These are phyloP conservation scores for Macrosteles quadrilineatus DNA, from an alignment of 1,140 invertebrate genomes.

Conservation along the genomic window DNA sequence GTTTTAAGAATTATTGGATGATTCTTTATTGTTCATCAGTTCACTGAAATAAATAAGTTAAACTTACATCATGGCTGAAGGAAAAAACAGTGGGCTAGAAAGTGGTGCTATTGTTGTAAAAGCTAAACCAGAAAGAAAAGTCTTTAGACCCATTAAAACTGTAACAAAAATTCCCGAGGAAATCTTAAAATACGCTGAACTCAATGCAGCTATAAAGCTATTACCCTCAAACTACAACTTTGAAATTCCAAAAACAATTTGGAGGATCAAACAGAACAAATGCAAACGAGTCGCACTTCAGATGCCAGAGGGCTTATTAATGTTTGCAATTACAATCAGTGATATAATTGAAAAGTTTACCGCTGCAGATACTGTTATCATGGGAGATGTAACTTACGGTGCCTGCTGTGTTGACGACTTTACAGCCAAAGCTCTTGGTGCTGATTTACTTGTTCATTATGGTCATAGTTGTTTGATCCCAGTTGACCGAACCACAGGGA, in stretches of 20 bases:
- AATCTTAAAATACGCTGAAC: constrained; percentile 74
- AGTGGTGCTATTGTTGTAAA: constrained; percentile 60
- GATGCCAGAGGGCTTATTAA: constrained; percentile 92
- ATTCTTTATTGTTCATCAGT: no score
- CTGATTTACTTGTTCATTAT: constrained; percentile 95
- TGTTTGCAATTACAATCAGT: constrained; percentile 91
- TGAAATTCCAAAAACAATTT: constrained; percentile 97
- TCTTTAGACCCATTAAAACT: constrained; percentile 69
- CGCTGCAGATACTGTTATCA: constrained; percentile 90
- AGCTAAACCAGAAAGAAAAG: constrained; percentile 73
- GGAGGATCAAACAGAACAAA: constrained; percentile 82
- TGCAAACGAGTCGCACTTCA: constrained; percentile 92
- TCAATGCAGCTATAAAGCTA: constrained; percentile 69
- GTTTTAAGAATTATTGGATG: no score
- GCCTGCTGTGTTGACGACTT: constrained; percentile 99
- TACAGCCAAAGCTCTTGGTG: constrained; percentile 86
- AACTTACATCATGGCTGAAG: no score
- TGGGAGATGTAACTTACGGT: constrained; percentile 99
- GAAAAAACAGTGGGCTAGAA: background rate
- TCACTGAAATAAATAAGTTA: no score
- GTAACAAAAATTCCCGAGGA: constrained; percentile 83
- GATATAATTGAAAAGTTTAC: constrained; percentile 95
- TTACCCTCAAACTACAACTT: constrained; percentile 98
- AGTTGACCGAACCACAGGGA: constrained; percentile 83
- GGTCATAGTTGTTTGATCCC: constrained; percentile 98